Conservation (phyloP, 2,113 vertebrate species). For the Chaetops frenatus region DNA sequence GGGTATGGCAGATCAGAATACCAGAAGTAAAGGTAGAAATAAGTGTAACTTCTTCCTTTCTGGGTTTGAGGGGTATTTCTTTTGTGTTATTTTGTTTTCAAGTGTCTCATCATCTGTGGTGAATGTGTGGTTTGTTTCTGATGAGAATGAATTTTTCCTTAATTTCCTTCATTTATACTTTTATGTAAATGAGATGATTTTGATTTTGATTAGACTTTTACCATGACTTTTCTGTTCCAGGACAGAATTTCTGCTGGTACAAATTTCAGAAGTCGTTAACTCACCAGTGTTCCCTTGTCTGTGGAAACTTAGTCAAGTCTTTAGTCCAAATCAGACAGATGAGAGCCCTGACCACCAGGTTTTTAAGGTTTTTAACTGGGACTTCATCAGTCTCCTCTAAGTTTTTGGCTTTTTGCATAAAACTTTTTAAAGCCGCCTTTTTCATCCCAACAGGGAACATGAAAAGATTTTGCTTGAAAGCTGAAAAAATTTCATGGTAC, state of each 20-base stretch:
- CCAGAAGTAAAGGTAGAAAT: not conserved
- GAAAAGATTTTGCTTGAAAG: conserved; percentile 17
- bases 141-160: not conserved
- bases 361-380: not conserved
- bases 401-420: not conserved
- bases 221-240: not conserved
- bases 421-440: not conserved
- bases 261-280: not conserved
- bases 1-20: not conserved
- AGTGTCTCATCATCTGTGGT: not conserved
- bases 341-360: not conserved
- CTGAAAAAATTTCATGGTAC: not conserved
- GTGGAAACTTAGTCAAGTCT: not conserved
- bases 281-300: not conserved
- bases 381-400: not conserved
- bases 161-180: not conserved
- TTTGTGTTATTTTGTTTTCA: not conserved
- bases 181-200: not conserved
- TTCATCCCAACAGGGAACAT: not conserved
- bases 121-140: not conserved
- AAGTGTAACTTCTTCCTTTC: not conserved
- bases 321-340: not conserved
- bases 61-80: not conserved
- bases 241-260: not conserved
- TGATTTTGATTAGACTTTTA: not conserved